Evolutionary conservation across 2,888 invertebrate species (phyloP).

Genomic region (Lysandra coridon): DNA sequence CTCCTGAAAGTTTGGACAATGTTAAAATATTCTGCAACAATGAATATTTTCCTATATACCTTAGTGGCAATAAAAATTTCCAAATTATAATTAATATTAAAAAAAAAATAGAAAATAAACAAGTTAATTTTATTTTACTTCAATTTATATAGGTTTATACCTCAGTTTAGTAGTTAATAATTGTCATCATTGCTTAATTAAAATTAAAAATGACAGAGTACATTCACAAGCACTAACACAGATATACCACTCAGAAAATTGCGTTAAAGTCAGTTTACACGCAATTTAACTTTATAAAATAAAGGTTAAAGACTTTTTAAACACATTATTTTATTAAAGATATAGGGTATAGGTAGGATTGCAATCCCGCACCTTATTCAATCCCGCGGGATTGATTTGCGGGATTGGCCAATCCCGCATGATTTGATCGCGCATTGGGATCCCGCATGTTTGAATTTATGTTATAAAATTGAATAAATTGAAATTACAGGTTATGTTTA

Average conservation of each 20-base stretch:
- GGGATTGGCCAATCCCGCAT: no score
- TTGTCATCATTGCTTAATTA: not conserved
- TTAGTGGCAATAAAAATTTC: not conserved
- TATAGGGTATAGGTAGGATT: no score
- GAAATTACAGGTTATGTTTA: no score
- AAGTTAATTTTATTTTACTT: not conserved
- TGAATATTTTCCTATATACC: no score
- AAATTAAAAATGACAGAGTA: not conserved
- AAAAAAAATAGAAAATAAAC: not conserved
- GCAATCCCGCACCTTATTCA: no score
- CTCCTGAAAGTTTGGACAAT: not conserved
- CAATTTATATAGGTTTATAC: not conserved
- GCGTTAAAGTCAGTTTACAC: not conserved
- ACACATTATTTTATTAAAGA: no score
- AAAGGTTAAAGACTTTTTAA: no score
- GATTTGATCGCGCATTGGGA: no score
- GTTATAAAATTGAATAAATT: no score
- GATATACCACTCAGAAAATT: not conserved
- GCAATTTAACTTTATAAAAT: no score
- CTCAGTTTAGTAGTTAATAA: not conserved
- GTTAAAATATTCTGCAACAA: not conserved
- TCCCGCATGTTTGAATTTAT: no score
- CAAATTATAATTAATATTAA: not conserved
- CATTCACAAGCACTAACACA: not conserved
- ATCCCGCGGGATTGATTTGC: no score